A percentile compares a stretch with the other conserved stretches of the same genome.
phyloP scores from a whole-genome alignment of 2,888 invertebrate species.

The Panopea generosa region DNA sequence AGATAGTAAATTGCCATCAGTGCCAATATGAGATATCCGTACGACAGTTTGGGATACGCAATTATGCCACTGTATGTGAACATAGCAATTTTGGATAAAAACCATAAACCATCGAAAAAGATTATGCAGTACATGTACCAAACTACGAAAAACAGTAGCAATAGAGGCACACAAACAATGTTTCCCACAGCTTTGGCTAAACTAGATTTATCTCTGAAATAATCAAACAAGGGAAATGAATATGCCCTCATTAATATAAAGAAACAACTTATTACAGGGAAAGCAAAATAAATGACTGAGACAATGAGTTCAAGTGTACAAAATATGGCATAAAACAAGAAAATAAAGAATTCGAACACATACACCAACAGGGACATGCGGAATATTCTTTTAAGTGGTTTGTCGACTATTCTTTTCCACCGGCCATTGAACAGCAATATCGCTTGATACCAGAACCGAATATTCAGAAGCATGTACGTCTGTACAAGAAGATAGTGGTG shows the following conservation, averaged over 20 bases:
- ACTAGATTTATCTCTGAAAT: background rate
- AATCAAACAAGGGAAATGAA: background rate
- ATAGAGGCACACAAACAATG: conserved; percentile 10
- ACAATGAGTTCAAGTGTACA: conserved; percentile 26
- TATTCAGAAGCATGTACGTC: conserved; percentile 38
- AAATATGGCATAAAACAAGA: conserved; percentile 21
- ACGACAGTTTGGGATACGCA: conserved; percentile 45
- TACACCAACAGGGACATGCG: background rate
- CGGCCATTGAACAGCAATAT: conserved; percentile 12
- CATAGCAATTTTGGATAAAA: conserved; percentile 46
- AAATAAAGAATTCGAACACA: background rate
- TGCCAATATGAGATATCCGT: conserved; percentile 44
- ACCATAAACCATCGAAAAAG: conserved; percentile 53
- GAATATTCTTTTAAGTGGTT: background rate
- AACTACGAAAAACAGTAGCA: conserved; percentile 8
- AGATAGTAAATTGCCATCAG: conserved; percentile 51
- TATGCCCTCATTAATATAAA: conserved; percentile 37
- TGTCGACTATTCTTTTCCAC: background rate
- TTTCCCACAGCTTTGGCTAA: background rate
- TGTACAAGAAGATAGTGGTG: conserved; percentile 34
- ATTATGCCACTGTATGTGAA: conserved; percentile 50
- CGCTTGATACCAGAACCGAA: conserved; percentile 37
- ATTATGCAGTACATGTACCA: conserved; percentile 53
- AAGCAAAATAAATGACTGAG: conserved; percentile 20
- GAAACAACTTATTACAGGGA: conserved; percentile 40